phyloP scores from a whole-genome alignment of 2,797 vertebrate genomes.

The Threskiornis aethiopicus region DNA sequence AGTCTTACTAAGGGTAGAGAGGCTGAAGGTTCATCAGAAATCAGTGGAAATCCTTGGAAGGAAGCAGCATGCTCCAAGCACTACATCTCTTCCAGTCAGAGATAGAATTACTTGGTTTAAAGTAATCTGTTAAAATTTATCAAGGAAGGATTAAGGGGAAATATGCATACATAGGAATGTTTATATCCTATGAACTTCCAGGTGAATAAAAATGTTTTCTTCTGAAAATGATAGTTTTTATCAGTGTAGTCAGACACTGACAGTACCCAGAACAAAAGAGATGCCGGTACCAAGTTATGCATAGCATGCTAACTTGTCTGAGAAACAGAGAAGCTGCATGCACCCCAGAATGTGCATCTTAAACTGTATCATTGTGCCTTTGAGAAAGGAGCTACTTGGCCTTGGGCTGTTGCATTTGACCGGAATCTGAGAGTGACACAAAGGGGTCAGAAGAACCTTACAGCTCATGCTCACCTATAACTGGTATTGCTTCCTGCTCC shows the following conservation, averaged over 20 bases:
- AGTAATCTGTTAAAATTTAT: neutral
- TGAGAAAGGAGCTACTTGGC: neutral
- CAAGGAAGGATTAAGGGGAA: neutral
- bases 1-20: neutral
- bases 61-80: neutral
- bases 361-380: neutral
- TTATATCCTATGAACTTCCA: neutral
- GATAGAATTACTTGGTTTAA: neutral
- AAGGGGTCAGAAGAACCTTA: neutral
- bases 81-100: neutral
- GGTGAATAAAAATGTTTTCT: neutral
- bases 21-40: neutral
- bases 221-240: neutral
- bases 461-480: neutral
- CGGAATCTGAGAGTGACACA: neutral
- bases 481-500: neutral
- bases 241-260: neutral
- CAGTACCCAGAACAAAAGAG: neutral
- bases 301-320: neutral
- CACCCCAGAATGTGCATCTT: neutral
- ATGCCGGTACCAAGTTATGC: neutral
- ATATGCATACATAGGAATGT: neutral
- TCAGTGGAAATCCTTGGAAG: neutral
- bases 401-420: neutral
- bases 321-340: neutral